A percentile compares a stretch with the other conserved stretches of the same genome.
These are phyloP conservation scores for Lucinisca nassula DNA, from an alignment of 2,888 invertebrate species.

Conservation along the genomic window DNA sequence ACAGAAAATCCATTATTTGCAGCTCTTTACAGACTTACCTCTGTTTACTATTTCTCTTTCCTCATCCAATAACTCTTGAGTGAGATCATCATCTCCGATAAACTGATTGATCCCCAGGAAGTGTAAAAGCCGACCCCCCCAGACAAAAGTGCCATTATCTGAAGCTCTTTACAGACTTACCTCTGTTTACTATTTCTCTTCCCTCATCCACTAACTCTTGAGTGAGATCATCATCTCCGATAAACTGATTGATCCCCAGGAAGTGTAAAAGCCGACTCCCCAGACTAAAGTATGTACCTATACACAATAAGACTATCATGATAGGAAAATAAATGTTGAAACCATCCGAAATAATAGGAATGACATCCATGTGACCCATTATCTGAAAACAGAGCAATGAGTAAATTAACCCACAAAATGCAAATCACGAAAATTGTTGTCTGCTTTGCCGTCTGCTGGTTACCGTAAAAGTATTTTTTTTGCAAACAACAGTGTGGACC, in stretches of 20 bases:
- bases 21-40: conserved; percentile 91
- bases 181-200: conserved; percentile 95
- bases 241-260: conserved; percentile 96
- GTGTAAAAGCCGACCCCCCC: conserved; percentile 96
- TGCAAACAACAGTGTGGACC: no score
- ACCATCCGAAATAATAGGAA: conserved; percentile 98
- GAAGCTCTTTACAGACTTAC: no score
- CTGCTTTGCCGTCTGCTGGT: no score
- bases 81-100: conserved; percentile 97
- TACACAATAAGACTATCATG: conserved; percentile 96
- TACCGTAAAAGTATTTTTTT: no score
- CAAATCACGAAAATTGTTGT: no score
- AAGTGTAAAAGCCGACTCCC: conserved; percentile 96
- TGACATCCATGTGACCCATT: conserved; percentile 99
- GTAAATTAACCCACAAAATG: no score
- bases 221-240: conserved; percentile 97
- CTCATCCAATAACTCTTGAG: conserved; percentile 97
- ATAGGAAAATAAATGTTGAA: conserved; percentile 99
- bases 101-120: conserved; percentile 97
- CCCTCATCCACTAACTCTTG: conserved; percentile 98
- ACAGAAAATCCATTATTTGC: no score
- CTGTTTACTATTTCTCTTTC: conserved; percentile 97
- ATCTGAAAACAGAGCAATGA: no score
- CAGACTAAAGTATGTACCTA: conserved; percentile 97
- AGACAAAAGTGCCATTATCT: no score